Conservation (phyloP, 2,797 vertebrate genomes). For the Chaunax sp. region DNA sequence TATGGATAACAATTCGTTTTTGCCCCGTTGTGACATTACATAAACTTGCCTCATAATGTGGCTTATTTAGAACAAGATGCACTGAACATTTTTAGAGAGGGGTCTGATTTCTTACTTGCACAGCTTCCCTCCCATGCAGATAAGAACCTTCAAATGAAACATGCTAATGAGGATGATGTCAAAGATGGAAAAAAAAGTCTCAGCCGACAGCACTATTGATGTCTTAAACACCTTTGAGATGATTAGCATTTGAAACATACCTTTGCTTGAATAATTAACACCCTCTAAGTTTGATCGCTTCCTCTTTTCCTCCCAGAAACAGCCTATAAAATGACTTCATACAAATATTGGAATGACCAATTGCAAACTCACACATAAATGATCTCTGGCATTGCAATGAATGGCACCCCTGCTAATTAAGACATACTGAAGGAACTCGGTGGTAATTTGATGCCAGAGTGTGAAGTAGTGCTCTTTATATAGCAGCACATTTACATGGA, state of each 20-base stretch:
- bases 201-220: constrained; percentile 21
- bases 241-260: constrained; percentile 55
- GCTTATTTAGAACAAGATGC: constrained; percentile 23
- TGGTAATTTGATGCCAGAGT: constrained; percentile 59
- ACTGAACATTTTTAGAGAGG: constrained; percentile 13
- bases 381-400: constrained; percentile 54
- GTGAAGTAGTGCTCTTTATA: constrained; percentile 44
- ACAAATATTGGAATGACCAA: constrained; percentile 63
- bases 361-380: constrained; percentile 61
- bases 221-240: constrained; percentile 45
- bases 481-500: constrained; percentile 35
- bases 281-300: constrained; percentile 38
- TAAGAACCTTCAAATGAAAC: constrained; percentile 44
- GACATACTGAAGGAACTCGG: constrained; percentile 62
- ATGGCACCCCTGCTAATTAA: constrained; percentile 59
- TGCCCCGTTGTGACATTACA: constrained; percentile 27
- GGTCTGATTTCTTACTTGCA: background rate
- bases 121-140: constrained; percentile 7
- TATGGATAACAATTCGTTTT: constrained; percentile 44
- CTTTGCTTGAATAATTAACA: constrained; percentile 63
- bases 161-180: constrained; percentile 37
- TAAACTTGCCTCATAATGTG: constrained; percentile 5
- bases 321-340: constrained; percentile 44
- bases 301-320: constrained; percentile 23
- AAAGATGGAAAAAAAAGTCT: constrained; percentile 23